Conservation (phyloP, 1,140 invertebrate genomes). For the Whitmania pigra region DNA sequence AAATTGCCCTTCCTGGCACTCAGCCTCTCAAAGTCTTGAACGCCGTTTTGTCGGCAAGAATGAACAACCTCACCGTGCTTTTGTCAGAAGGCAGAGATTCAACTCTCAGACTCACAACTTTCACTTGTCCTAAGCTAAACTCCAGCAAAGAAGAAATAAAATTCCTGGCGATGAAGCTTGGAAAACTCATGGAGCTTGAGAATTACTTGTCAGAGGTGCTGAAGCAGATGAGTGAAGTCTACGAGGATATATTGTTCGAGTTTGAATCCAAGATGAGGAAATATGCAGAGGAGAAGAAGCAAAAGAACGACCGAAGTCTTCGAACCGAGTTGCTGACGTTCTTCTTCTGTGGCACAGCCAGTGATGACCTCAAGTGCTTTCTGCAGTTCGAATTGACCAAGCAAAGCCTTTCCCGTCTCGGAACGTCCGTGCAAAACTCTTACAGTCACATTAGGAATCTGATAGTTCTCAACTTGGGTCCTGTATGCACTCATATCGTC, state of each 20-base stretch:
- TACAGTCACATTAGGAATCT: constrained; percentile 6
- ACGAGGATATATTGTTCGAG: constrained; percentile 84
- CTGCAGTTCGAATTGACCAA: constrained; percentile 6
- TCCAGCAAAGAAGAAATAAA: background rate
- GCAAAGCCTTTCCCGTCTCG: background rate
- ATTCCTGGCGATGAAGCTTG: background rate
- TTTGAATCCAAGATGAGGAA: constrained; percentile 81
- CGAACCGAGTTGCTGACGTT: background rate
- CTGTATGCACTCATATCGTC: background rate
- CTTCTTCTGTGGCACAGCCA: background rate
- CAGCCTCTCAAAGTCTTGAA: background rate
- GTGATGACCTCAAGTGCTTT: constrained; percentile 7
- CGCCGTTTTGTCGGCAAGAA: background rate
- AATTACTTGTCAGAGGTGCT: constrained; percentile 44
- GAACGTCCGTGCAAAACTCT: constrained; percentile 5
- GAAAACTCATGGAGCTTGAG: background rate
- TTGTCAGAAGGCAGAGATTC: background rate
- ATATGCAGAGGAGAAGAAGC: constrained; percentile 59
- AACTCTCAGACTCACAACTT: background rate
- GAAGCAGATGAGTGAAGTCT: constrained; percentile 70
- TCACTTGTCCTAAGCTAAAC: constrained; percentile 8
- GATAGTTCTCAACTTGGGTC: background rate
- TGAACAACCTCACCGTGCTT: background rate
- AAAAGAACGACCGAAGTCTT: background rate
- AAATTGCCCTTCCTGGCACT: background rate